Conservation (phyloP, 2,888 invertebrate genomes). For the Erpobdella octoculata region DNA sequence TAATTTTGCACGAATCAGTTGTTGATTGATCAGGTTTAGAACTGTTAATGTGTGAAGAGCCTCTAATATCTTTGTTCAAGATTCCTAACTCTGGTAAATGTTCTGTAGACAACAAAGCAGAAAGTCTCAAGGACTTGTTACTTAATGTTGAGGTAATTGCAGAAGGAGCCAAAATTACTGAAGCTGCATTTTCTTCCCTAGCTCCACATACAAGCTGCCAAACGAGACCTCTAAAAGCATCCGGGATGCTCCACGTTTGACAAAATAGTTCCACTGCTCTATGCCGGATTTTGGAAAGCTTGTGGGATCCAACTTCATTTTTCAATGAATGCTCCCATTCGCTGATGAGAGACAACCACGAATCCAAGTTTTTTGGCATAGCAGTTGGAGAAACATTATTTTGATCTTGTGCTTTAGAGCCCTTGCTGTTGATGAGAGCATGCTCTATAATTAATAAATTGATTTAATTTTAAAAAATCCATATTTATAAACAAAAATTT, state of each 20-base stretch:
- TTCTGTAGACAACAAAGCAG: neutral
- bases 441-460: neutral
- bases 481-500: no score
- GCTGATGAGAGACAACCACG: neutral
- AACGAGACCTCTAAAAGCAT: slow-evolving; percentile 12
- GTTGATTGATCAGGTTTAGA: no score
- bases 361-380: neutral
- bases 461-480: no score
- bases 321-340: slow-evolving; percentile 7
- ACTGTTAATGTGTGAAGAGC: no score
- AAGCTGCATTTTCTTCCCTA: slow-evolving; percentile 16
- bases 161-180: neutral
- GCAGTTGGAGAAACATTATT: neutral
- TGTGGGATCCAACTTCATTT: slow-evolving; percentile 12
- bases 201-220: slow-evolving; percentile 23
- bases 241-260: slow-evolving; percentile 13
- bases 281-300: neutral
- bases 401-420: no score
- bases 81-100: no score
- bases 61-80: no score
- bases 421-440: neutral
- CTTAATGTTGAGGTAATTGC: neutral
- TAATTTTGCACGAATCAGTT: no score
- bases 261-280: slow-evolving; percentile 13
- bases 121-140: neutral